These are phyloP conservation scores for Creontiades dilutus DNA, from an alignment of 2,888 invertebrate species.

Conservation along the genomic window DNA sequence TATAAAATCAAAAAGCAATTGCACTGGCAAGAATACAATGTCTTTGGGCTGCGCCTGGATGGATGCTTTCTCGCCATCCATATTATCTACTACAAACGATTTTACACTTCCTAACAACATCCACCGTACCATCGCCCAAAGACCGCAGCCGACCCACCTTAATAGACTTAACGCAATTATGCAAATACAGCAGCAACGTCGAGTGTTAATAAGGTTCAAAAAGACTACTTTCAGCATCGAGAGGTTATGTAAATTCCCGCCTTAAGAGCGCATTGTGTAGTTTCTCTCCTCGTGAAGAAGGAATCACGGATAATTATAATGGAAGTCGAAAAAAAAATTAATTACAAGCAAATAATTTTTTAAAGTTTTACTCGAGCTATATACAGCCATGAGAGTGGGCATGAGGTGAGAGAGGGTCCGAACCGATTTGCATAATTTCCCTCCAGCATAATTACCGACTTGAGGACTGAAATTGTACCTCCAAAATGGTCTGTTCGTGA, in stretches of 20 bases:
- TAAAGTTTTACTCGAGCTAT: background rate
- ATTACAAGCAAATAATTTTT: slow-evolving; percentile 30
- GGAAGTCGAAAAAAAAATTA: background rate
- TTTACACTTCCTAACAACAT: slow-evolving; percentile 36
- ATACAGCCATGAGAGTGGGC: background rate
- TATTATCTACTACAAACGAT: slow-evolving; percentile 25
- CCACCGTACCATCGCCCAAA: slow-evolving; percentile 11
- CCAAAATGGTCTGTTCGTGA: background rate
- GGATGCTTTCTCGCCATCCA: background rate
- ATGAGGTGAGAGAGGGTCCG: background rate
- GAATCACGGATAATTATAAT: slow-evolving; percentile 40
- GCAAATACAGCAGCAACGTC: slow-evolving; percentile 13
- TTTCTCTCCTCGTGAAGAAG: slow-evolving; percentile 44
- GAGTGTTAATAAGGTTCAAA: slow-evolving; percentile 31
- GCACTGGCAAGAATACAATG: too few relatives aligned
- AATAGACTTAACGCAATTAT: slow-evolving; percentile 39
- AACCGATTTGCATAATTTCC: slow-evolving; percentile 41
- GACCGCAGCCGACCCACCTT: background rate
- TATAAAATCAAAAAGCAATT: too few relatives aligned
- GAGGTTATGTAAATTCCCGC: slow-evolving; percentile 22
- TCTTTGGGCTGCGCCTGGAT: background rate
- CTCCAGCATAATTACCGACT: slow-evolving; percentile 2
- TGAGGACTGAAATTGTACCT: slow-evolving; percentile 12
- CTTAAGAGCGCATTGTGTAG: slow-evolving; percentile 20
- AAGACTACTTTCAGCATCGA: slow-evolving; percentile 34